These are phyloP conservation scores for Porites australiensis DNA, from an alignment of 64 coral and sea anemone genomes.

Conservation along the genomic window DNA sequence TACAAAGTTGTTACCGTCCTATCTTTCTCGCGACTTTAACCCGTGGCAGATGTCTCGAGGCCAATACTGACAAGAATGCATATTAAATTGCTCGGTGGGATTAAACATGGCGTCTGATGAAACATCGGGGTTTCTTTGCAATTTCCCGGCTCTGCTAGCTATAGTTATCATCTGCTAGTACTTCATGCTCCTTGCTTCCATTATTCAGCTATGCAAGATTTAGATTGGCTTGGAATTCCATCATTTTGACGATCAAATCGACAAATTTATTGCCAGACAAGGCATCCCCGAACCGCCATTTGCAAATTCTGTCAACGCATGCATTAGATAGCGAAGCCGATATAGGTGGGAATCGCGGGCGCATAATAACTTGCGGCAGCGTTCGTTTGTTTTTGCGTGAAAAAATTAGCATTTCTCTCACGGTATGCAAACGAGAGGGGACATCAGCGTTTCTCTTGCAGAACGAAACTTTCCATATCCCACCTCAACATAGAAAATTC, in stretches of 20 bases:
- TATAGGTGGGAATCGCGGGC: not conserved
- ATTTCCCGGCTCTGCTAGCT: not conserved
- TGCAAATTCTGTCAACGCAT: slow-evolving; percentile 30
- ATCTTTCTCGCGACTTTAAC: not conserved
- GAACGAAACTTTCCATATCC: slow-evolving; percentile 11
- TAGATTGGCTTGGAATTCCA: not conserved
- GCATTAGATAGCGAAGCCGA: not conserved
- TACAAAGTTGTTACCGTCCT: not conserved
- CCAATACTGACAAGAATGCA: not conserved
- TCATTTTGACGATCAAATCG: not conserved
- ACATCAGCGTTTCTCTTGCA: not conserved
- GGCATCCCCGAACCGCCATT: slow-evolving; percentile 3
- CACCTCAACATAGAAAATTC: slow-evolving; percentile 1
- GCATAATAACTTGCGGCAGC: not conserved
- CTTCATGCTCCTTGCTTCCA: not conserved
- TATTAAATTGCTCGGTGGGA: not conserved
- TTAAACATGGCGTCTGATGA: not conserved
- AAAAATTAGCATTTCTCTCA: slow-evolving; percentile 21
- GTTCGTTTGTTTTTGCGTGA: slow-evolving; percentile 26
- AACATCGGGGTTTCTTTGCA: not conserved
- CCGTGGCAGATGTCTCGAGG: not conserved
- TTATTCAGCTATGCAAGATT: not conserved
- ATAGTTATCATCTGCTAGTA: not conserved
- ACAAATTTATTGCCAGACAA: no score
- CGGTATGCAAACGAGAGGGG: slow-evolving; percentile 41